Evolutionary conservation across 2,113 vertebrate species (phyloP), one percentile per base, ranked within the genome.

Genomic region (Otocyon megalotis): DNA sequence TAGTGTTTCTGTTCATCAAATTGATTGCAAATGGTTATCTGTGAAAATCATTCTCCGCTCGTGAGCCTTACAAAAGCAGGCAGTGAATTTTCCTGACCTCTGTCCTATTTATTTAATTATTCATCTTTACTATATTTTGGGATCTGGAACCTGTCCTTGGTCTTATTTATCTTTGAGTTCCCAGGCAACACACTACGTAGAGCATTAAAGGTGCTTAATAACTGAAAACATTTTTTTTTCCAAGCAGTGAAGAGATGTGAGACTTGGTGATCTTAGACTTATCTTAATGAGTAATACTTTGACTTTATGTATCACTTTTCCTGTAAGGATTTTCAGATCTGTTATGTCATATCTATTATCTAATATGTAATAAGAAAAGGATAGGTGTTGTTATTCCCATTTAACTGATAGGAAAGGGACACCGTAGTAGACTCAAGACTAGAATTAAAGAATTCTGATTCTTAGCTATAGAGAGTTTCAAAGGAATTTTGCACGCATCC

Each of bases 41-140:
- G 58, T 92, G 67, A 90, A 97, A 82, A 60, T 7, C 4, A 88
- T 92, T 82, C 88, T 92, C 94, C 72, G 15, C n/a, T 77, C 24
- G 58, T 10, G 56, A 67, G 62, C 28, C 83, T 97, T 92, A 84
- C 15, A 20, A 88, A 96, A 92, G 71, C 37, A 93, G 9, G 15
- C 28, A 54, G 26, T 60, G 60, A 58, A 48, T 43, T 88, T 74
- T 85, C 28, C 79, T 88, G 35, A 80, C 3, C 35, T 58, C 56
- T 63, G 43, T 56, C 88, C 67, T 95, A 53, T 95, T 87, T 92
- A n/a, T 87, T 95, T 95, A 77, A 56, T 8, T 88, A 37, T 62
- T 63, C 84, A 9, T 74, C 22, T 77, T 19, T 69, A 62, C 15
- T 81, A 2, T 81, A 74, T 85, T 97, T 92, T 89, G 50, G 86